These are phyloP conservation scores for Calephelis virginiensis DNA, from an alignment of 1,140 invertebrate species.

Conservation along the genomic window DNA sequence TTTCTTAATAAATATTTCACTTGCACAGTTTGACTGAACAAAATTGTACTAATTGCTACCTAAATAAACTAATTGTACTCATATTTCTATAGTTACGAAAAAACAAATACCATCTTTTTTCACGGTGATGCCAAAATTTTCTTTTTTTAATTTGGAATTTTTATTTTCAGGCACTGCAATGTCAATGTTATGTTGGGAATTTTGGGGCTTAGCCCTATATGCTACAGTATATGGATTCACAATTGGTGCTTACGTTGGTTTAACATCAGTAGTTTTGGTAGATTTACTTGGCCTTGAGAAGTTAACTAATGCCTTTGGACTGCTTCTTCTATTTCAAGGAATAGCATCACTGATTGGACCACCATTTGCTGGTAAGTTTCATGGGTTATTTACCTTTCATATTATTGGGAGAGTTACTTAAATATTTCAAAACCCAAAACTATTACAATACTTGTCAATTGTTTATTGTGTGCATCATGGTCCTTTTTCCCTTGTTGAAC, in stretches of 20 bases:
- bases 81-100: too few species aligned
- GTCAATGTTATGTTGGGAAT: slow-evolving; percentile 85
- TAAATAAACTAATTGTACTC: too few species aligned
- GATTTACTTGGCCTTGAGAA: slow-evolving; percentile 92
- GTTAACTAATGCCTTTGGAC: slow-evolving; percentile 95
- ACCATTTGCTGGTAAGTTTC: slow-evolving; percentile 88
- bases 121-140: too few species aligned
- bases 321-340: slow-evolving; percentile 94
- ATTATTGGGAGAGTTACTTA: background rate
- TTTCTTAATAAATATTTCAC: too few species aligned
- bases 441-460: too few species aligned
- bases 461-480: too few species aligned
- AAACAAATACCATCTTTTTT: too few species aligned
- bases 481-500: too few species aligned
- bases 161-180: slow-evolving; percentile 86
- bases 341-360: slow-evolving; percentile 93
- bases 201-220: slow-evolving; percentile 86
- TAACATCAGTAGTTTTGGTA: slow-evolving; percentile 94
- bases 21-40: too few species aligned
- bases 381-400: background rate
- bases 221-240: slow-evolving; percentile 91
- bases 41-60: too few species aligned
- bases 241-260: slow-evolving; percentile 94
- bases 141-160: too few species aligned
- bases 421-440: too few species aligned